Percentiles rank a stretch among this genome's conserved stretches.
Conservation (phyloP, 1,140 invertebrate species). For the Probaryconus sp. region DNA sequence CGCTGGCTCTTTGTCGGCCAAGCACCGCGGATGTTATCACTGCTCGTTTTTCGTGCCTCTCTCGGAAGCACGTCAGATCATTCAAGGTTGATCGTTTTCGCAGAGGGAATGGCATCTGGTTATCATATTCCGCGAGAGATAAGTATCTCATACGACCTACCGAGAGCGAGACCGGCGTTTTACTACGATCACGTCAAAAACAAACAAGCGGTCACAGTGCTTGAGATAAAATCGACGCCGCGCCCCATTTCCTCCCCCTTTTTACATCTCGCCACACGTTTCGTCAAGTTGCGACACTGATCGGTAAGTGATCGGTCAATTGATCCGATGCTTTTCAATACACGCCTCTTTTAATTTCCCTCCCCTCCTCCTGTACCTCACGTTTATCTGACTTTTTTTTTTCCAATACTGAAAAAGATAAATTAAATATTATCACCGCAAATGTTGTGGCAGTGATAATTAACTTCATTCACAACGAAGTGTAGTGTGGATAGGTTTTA, state of each 20-base stretch:
- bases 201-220: constrained; percentile 35
- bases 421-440: no score
- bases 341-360: no score
- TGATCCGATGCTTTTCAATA: no score
- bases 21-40: constrained; percentile 48
- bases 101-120: constrained; percentile 55
- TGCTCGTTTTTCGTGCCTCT: constrained; percentile 52
- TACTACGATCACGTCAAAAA: constrained; percentile 50
- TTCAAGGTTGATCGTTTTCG: constrained; percentile 60
- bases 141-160: constrained; percentile 46
- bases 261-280: constrained; percentile 1
- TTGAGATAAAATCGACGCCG: constrained; percentile 64
- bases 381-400: no score
- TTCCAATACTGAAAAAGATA: no score
- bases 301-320: no score
- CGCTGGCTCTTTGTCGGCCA: constrained; percentile 41
- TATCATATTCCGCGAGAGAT: constrained; percentile 59
- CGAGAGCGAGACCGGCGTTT: constrained; percentile 28
- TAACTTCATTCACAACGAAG: no score
- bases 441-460: no score
- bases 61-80: constrained; percentile 55
- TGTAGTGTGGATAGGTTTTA: no score
- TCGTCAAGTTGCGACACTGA: background rate
- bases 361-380: no score
- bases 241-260: constrained; percentile 56